phyloP scores from a whole-genome alignment of 2,797 vertebrate species.

The Erpetoichthys calabaricus region DNA sequence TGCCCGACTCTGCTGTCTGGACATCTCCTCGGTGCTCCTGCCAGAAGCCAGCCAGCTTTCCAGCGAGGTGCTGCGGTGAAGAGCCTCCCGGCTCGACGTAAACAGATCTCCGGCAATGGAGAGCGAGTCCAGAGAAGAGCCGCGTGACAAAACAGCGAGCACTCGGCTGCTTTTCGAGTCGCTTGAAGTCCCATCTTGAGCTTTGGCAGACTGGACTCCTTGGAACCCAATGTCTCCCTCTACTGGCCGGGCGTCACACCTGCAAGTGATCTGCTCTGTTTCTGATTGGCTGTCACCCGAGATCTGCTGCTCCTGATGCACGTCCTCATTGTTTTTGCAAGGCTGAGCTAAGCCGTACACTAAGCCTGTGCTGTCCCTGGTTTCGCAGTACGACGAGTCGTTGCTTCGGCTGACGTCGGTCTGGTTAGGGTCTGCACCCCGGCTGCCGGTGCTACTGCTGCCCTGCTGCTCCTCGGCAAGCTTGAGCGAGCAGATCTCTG shows the following conservation, averaged over 20 bases:
- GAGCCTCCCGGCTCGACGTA: slow-evolving; percentile 44
- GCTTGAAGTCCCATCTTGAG: slow-evolving; percentile 16
- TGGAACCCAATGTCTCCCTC: too few species aligned
- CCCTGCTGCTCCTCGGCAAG: slow-evolving; percentile 35
- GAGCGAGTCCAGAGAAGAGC: slow-evolving; percentile 82
- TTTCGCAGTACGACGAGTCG: too few species aligned
- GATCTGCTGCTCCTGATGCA: too few species aligned
- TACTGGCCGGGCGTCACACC: too few species aligned
- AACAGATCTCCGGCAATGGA: slow-evolving; percentile 59
- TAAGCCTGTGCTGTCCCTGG: too few species aligned
- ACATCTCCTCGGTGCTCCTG: slow-evolving; percentile 56
- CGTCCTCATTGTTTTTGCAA: too few species aligned
- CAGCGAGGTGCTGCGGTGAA: slow-evolving; percentile 74
- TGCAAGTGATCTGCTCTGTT: too few species aligned
- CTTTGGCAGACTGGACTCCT: too few species aligned
- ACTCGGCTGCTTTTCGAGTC: slow-evolving; percentile 30
- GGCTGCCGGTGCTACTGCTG: slow-evolving; percentile 29
- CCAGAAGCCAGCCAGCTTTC: slow-evolving; percentile 73
- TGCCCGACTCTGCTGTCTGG: slow-evolving; percentile 58
- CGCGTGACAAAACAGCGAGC: slow-evolving; percentile 48
- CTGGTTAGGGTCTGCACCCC: slow-evolving; percentile 14
- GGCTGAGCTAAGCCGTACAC: too few species aligned
- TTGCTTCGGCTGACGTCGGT: too few species aligned
- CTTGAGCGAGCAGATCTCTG: slow-evolving; percentile 53
- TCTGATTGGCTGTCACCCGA: too few species aligned